Evolutionary conservation across 1,140 invertebrate species (phyloP), one percentile per base, ranked within the genome.

Genomic region (Idris sp.): DNA sequence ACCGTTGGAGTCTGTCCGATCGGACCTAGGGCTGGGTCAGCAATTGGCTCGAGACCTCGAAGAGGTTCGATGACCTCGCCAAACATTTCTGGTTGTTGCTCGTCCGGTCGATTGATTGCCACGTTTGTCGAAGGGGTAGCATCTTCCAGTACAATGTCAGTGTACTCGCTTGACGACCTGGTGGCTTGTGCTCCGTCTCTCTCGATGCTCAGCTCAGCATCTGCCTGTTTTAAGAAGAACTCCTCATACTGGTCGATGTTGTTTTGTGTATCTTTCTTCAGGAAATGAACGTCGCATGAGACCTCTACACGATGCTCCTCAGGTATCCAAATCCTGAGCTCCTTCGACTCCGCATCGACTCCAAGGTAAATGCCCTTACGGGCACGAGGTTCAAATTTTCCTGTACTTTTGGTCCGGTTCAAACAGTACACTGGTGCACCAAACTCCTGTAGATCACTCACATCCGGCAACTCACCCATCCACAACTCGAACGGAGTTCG

Each of bases 251-350:
- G 33, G 2, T 30, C 0, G 1, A 16, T 14, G 1, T 10, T 15
- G 0, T 4, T 8, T 28, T 16, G 0, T 4, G 49, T 4, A 10
- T 6, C 1, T 28, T 26, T 16, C 4, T 56, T 49, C 43, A 58
- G 14, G 43, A 83, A 83, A 40, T 74, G 35, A 5, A 78, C 61
- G 36, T 77, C 65, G 2, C 44, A 49, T 14, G 67, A 61, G 19
- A 68, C 26, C n/a, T 44, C 44, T 9, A 77, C 49, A 7, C 46
- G 31, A 7, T 65, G 36, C 30, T 61, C 43, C 9, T 73, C 51
- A 16, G 59, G 58, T 8, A 64, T 64, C 19, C 22, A 67, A n/a
- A 67, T 25, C 2, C 48, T 44, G 22, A 44, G 19, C 0, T 33
- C 67, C 11, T 62, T 72, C 0, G 51, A 64, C 1, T 64, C 43